Evolutionary conservation across 2,113 vertebrate species (phyloP).

Genomic region (Pseudolaguvia tuberculata): DNA sequence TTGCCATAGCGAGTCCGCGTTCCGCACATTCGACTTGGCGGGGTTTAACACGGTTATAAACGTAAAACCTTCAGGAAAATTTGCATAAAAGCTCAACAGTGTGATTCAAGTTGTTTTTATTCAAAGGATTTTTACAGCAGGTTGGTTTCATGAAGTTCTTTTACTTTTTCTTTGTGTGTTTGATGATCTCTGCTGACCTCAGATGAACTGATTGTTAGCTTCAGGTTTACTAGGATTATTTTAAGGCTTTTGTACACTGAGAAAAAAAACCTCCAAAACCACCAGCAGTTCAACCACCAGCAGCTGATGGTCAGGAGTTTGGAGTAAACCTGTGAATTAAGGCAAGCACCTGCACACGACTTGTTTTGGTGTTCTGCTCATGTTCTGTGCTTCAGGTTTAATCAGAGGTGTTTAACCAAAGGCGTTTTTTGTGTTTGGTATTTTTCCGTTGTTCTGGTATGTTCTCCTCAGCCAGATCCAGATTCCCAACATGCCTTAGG

Average conservation of each 20-base stretch:
- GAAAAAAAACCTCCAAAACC: too few relatives aligned
- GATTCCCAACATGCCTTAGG: slow-evolving; percentile 21
- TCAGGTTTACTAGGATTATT: not conserved
- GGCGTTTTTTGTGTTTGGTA: slow-evolving; percentile 21
- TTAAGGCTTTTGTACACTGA: not conserved
- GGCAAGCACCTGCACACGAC: not conserved
- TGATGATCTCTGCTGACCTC: too few relatives aligned
- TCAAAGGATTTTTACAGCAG: not conserved
- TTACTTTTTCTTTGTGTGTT: too few relatives aligned
- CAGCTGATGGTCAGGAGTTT: not conserved
- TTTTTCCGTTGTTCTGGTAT: slow-evolving; percentile 26
- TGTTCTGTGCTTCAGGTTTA: not conserved
- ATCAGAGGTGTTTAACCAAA: not conserved
- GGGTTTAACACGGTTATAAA: too few relatives aligned
- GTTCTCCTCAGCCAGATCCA: slow-evolving; percentile 21
- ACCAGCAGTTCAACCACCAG: too few relatives aligned
- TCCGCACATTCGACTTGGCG: too few relatives aligned
- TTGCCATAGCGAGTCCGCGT: too few relatives aligned
- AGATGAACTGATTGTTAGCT: not conserved
- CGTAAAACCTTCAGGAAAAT: too few relatives aligned
- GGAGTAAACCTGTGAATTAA: slow-evolving; percentile 3
- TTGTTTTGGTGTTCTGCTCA: not conserved
- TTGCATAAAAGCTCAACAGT: not conserved
- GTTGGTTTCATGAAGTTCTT: too few relatives aligned
- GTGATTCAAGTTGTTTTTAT: not conserved